Evolutionary conservation across 1,140 invertebrate genomes (phyloP).

Genomic region (Dryas iulia): DNA sequence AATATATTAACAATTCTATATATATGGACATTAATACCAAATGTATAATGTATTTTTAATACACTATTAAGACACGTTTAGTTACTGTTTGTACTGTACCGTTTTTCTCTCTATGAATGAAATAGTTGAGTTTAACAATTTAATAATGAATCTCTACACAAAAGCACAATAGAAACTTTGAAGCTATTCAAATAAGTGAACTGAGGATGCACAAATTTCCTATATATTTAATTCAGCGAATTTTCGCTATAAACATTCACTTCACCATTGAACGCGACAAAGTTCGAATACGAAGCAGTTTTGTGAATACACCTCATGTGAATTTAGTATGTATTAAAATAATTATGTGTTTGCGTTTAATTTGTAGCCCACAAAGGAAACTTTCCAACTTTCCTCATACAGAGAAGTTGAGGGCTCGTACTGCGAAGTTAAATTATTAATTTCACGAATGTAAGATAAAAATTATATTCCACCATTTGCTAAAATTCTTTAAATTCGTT

Average conservation of each 20-base stretch:
- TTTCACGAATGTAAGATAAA: not conserved
- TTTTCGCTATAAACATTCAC: constrained; percentile 17
- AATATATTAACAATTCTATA: too few species aligned
- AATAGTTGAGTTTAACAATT: too few species aligned
- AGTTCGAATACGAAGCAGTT: constrained; percentile 16
- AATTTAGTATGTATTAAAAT: constrained; percentile 15
- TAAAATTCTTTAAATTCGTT: not conserved
- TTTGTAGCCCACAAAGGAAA: constrained; percentile 1
- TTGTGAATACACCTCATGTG: constrained; percentile 6
- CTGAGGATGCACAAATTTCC: constrained; percentile 9
- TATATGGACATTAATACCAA: too few species aligned
- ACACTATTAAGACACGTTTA: too few species aligned
- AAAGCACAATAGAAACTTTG: constrained; percentile 8
- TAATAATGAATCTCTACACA: constrained; percentile 3
- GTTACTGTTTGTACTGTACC: too few species aligned
- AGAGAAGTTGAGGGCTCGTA: not conserved
- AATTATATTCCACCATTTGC: not conserved
- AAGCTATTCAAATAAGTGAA: constrained; percentile 6
- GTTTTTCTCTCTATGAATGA: too few species aligned
- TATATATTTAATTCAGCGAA: constrained; percentile 5
- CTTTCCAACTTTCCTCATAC: constrained; percentile 5
- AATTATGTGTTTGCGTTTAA: constrained; percentile 14
- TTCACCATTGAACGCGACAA: constrained; percentile 12
- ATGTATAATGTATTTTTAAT: too few species aligned
- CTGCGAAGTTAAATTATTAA: constrained; percentile 4